Base-by-base conservation (phyloP, 2,797 vertebrate species). In the Neosalanx taihuensis region DNA sequence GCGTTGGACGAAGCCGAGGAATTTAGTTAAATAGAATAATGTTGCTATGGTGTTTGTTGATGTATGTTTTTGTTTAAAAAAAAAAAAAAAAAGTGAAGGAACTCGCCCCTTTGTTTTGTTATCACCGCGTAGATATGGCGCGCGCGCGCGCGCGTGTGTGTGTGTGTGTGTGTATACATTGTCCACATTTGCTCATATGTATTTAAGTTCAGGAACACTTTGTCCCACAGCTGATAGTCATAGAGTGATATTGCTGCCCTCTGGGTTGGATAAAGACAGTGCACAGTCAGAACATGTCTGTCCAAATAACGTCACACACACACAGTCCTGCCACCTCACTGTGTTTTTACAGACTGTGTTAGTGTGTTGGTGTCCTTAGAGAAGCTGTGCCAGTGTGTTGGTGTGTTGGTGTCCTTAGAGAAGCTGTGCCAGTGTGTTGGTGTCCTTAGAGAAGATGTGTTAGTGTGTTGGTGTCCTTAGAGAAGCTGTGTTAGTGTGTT, bases 11-110 rank as follows among this genome's bases (percentile, higher is more conserved):
- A 17, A 61, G 17, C 23, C 3, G 37, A 70, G 63, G 26, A 51
- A 64, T 73, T 75, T 70, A 79, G 75, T 82, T 74, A 68, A 12
- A 3, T 86, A 76, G 77, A 80, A 84, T 89, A 83, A 89, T 84
- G 79, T 86, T 87, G 78, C 84, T 61, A 80, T 89, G 83, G 81
- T 76, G 81, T 78, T 15, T 83, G 84, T 80, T 83, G 78, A 84
- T 83, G 59, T 78, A 78, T 86, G 69, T 72, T 33, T 31, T 53
- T 69, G 65, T 12, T 35, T 1, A 13, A 46, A 46, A 37, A 37
- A 37, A 46, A 46, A 46, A 12, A 69, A 86, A 83, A 82, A 87
- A 88, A 85, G 84, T 72, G 78, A 83, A 77, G 75, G 62, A 84
- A 82, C 87, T 81, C 7, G 84, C 80, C 80, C 73, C 80, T 82